A percentile compares a stretch with the other conserved stretches of the same genome.
Conservation (phyloP, 2,113 vertebrate genomes). For the Patagioenas fasciata region DNA sequence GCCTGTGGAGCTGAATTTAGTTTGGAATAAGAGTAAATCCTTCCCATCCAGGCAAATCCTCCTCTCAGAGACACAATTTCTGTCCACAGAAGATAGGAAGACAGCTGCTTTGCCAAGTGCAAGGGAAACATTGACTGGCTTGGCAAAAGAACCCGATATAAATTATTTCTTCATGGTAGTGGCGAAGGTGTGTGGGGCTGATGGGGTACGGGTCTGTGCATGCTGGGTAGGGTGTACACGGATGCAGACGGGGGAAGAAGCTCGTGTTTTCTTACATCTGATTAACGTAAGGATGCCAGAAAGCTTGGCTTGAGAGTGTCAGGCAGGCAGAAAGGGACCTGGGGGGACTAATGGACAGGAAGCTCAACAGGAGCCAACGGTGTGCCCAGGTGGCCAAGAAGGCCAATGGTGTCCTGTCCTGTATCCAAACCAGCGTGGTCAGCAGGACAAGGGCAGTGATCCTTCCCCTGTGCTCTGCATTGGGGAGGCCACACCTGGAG, state of each 20-base stretch:
- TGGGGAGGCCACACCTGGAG: no score
- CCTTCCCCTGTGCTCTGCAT: no score
- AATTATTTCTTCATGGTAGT: not conserved
- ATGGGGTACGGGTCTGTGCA: not conserved
- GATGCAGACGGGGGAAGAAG: not conserved
- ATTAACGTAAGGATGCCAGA: not conserved
- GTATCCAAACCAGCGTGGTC: no score
- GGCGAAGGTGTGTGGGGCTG: not conserved
- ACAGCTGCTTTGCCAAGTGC: not conserved
- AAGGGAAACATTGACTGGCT: not conserved
- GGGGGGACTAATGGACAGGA: no score
- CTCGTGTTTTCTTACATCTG: not conserved
- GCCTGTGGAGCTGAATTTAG: not conserved
- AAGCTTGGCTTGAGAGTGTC: not conserved
- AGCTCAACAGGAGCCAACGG: no score
- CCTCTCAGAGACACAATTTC: not conserved
- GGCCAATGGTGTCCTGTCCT: no score
- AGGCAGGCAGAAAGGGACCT: no score
- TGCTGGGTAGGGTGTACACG: not conserved
- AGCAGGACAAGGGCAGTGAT: no score
- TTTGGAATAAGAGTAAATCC: constrained; percentile 10
- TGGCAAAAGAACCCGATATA: not conserved
- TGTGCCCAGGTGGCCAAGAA: no score
- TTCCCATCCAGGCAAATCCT: not conserved
- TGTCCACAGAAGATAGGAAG: not conserved